A percentile compares a stretch with the other conserved stretches of the same genome.
These are phyloP conservation scores for Cyclopterus lumpus DNA, from an alignment of 2,797 vertebrate genomes.

Conservation along the genomic window DNA sequence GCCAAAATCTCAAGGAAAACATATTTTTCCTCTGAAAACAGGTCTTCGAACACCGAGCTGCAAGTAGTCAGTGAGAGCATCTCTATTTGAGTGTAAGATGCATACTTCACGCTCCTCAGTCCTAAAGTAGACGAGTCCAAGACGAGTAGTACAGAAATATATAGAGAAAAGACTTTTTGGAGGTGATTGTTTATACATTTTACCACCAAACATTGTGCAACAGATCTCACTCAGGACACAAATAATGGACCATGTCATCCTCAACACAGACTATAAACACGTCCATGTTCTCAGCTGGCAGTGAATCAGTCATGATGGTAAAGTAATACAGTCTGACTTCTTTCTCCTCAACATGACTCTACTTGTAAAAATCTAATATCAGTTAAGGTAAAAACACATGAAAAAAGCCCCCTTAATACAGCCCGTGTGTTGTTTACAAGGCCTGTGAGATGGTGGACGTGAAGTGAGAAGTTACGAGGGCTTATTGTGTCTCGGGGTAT, in stretches of 20 bases:
- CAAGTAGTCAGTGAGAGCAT: not conserved
- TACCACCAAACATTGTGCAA: conserved; percentile 10
- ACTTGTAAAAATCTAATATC: conserved; percentile 39
- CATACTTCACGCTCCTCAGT: not conserved
- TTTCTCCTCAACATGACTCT: conserved; percentile 48
- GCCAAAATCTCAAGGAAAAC: not conserved
- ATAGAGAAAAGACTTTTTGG: conserved; percentile 4
- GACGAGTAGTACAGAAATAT: not conserved
- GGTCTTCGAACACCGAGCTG: not conserved
- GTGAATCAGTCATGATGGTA: conserved; percentile 38
- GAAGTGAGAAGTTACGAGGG: conserved; percentile 54
- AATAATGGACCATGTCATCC: conserved; percentile 45
- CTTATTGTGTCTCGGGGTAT: conserved; percentile 56
- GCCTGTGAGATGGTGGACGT: conserved; percentile 33
- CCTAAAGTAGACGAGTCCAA: no score
- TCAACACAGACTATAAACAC: conserved; percentile 37
- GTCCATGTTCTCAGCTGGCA: conserved; percentile 7
- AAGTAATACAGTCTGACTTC: conserved; percentile 40
- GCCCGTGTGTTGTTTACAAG: conserved; percentile 48
- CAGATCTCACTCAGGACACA: conserved; percentile 27
- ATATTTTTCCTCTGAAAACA: not conserved
- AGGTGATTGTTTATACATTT: conserved; percentile 17
- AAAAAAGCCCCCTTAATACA: conserved; percentile 25
- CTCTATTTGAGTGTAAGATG: not conserved
- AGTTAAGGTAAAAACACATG: conserved; percentile 12